Percentiles rank a stretch among this genome's conserved stretches.
These are phyloP conservation scores for Osmerus mordax DNA, from an alignment of 2,113 vertebrate species.

Conservation along the genomic window DNA sequence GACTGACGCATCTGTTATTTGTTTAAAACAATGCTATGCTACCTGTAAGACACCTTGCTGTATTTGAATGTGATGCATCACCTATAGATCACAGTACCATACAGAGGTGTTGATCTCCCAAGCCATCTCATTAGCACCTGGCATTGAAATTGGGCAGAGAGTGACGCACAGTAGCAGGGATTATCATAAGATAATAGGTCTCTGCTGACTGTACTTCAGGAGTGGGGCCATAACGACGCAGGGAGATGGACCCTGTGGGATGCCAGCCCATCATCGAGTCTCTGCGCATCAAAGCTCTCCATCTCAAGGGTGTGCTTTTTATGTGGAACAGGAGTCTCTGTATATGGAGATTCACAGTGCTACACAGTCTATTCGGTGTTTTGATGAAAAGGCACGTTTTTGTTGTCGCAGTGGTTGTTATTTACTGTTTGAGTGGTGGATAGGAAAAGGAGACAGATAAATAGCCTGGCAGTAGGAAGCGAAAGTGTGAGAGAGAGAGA, in stretches of 20 bases:
- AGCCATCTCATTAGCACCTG: slow-evolving; percentile 58
- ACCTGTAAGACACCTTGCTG: slow-evolving; percentile 32
- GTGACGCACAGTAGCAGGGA: slow-evolving; percentile 46
- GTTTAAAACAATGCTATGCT: slow-evolving; percentile 20
- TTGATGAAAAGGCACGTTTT: no score
- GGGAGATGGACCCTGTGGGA: slow-evolving; percentile 52
- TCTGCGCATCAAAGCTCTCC: slow-evolving; percentile 49
- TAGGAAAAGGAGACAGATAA: no score
- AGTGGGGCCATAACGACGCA: slow-evolving; percentile 31
- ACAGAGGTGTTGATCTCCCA: slow-evolving; percentile 39
- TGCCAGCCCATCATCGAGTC: slow-evolving; percentile 33
- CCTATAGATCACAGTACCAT: slow-evolving; percentile 37
- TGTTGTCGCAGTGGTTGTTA: no score
- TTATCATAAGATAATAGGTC: slow-evolving; percentile 63
- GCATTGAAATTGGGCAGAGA: slow-evolving; percentile 32
- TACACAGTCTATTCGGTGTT: slow-evolving; percentile 33
- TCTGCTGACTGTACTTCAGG: slow-evolving; percentile 57
- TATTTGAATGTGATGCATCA: slow-evolving; percentile 41
- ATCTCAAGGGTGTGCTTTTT: slow-evolving; percentile 57
- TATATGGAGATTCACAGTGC: slow-evolving; percentile 48
- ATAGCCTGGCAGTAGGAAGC: neutral
- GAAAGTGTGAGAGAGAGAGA: neutral
- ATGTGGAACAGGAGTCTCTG: slow-evolving; percentile 37
- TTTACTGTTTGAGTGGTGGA: no score
- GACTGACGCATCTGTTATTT: neutral